Evolutionary conservation across 2,797 vertebrate species (phyloP), one percentile per base, ranked within the genome.

Genomic region (Peromyscus eremicus): DNA sequence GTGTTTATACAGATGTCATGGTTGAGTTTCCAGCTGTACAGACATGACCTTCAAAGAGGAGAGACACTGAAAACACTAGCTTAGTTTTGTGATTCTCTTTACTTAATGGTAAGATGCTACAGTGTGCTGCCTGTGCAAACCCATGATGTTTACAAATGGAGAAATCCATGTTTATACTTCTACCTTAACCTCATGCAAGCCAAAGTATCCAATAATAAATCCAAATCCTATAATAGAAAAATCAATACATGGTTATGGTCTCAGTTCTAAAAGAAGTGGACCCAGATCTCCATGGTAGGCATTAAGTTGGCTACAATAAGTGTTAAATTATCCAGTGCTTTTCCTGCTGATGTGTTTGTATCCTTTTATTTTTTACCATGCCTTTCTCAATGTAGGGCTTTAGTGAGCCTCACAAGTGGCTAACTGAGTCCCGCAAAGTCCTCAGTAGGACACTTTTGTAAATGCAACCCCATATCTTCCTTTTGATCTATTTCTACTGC

Each of bases 21-120:
- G 40, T 86, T 85, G 76, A 70, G 25, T 79, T 93, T 92, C n/a
- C 37, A 92, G 12, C 90, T 97, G 21, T 85, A 77, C 70, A 83
- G 84, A 43, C 55, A 82, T 92, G 94, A 92, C 86, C 77, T 95
- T 97, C 94, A 91, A 80, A 96, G 71, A 96, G 80, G 89, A 52
- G 76, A 93, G 34, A 90, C 23, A 77, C 27, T 25, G 21, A 17
- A 34, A 75, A 91, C 13, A 77, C 11, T 25, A 94, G 71, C 34
- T 93, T 12, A 71, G n/a, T 80, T 93, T 93, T 95, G 32, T 87
- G 83, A 27, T 80, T 90, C 14, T 32, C 85, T 32, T 43, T 76
- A 49, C 34, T 75, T 89, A 87, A 84, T 21, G 91, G 19, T 66
- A 84, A 95, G 75, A 85, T 66, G 5, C 32, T 77, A 29, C 7